phyloP scores from a whole-genome alignment of 2,797 vertebrate genomes.

The Bradypodion ventrale region DNA sequence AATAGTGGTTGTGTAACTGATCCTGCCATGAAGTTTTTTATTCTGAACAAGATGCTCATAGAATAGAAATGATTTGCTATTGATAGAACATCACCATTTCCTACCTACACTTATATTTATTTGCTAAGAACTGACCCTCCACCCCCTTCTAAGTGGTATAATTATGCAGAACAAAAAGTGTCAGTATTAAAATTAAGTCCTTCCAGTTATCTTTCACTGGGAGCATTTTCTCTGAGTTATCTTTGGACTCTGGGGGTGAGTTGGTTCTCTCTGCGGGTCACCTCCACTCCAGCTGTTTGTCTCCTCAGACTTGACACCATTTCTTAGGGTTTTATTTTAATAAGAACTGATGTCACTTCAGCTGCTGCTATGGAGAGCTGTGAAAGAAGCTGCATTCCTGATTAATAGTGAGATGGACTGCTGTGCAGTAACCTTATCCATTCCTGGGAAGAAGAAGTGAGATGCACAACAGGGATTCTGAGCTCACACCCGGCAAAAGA shows the following conservation, averaged over 20 bases:
- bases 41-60: neutral
- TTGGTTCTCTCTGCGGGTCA: neutral
- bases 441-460: neutral
- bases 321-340: constrained; percentile 38
- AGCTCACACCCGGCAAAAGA: constrained; percentile 18
- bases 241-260: constrained; percentile 27
- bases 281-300: neutral
- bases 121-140: no score
- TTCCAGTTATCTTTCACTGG: constrained; percentile 1
- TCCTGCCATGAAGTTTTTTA: neutral
- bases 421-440: constrained; percentile 10
- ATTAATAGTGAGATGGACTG: constrained; percentile 21
- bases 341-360: constrained; percentile 37
- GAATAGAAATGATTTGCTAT: neutral
- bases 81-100: neutral
- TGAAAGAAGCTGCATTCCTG: constrained; percentile 5
- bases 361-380: constrained; percentile 24
- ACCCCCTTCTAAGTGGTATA: neutral
- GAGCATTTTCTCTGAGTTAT: neutral
- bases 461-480: neutral
- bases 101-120: neutral
- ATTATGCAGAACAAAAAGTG: neutral
- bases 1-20: neutral
- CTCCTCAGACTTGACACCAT: neutral
- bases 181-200: neutral